A percentile compares a stretch with the other conserved stretches of the same genome.
phyloP scores from a whole-genome alignment of 2,888 invertebrate genomes.

The Heteromyza rotundicornis region DNA sequence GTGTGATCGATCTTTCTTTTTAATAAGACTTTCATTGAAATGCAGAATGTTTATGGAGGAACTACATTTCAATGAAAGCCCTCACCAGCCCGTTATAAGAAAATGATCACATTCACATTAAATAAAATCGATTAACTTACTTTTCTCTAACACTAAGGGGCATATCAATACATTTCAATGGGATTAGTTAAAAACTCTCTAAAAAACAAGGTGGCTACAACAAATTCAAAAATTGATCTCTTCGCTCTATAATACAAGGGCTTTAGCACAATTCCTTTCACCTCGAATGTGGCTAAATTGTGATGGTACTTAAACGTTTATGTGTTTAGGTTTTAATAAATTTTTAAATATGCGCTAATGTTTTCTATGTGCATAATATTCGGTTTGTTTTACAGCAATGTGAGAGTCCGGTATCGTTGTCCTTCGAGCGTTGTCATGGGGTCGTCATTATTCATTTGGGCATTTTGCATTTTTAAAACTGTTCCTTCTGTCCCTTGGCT shows the following conservation, averaged over 20 bases:
- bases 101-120: slow-evolving; percentile 16
- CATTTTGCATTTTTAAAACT: slow-evolving; percentile 16
- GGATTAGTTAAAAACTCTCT: too few species aligned
- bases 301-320: background rate
- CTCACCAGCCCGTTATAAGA: slow-evolving; percentile 50
- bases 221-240: slow-evolving; percentile 45
- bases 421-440: slow-evolving; percentile 11
- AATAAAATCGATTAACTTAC: too few species aligned
- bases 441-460: slow-evolving; percentile 15
- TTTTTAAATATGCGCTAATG: background rate
- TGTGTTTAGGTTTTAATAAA: slow-evolving; percentile 15
- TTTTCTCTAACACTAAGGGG: slow-evolving; percentile 8
- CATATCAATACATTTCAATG: too few species aligned
- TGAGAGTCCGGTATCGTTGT: background rate
- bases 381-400: background rate
- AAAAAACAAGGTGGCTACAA: slow-evolving; percentile 12
- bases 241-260: slow-evolving; percentile 26
- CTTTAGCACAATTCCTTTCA: slow-evolving; percentile 11
- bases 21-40: slow-evolving; percentile 36
- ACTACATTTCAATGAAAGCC: slow-evolving; percentile 40
- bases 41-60: slow-evolving; percentile 3
- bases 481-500: slow-evolving; percentile 38
- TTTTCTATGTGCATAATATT: background rate
- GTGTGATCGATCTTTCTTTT: slow-evolving; percentile 18
- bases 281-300: background rate